Percentiles rank a stretch among this genome's conserved stretches.
Conservation (phyloP, 92 coral and sea anemone species). For the Montipora capitata region DNA sequence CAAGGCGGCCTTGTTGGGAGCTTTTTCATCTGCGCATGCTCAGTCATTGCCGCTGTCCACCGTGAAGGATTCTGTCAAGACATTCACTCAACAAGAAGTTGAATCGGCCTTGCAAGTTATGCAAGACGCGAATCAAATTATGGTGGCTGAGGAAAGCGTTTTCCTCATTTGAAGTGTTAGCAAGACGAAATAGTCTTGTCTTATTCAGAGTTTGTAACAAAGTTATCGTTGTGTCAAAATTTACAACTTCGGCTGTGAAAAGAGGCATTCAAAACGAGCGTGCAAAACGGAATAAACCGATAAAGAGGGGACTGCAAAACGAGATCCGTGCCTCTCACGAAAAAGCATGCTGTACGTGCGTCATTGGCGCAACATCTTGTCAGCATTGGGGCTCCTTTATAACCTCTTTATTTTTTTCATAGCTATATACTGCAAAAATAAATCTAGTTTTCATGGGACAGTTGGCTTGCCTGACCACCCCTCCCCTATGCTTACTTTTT, state of each 20-base stretch:
- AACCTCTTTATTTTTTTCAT: too few relatives aligned
- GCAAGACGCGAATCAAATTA: constrained; percentile 93
- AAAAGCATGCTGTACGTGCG: not conserved
- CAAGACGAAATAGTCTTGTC: not conserved
- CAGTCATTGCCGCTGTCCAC: constrained; percentile 86
- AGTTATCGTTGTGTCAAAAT: not conserved
- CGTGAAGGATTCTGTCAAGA: constrained; percentile 76
- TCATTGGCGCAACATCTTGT: not conserved
- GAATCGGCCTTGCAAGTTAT: constrained; percentile 85
- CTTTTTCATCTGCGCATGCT: constrained; percentile 89
- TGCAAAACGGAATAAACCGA: not conserved
- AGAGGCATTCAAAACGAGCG: not conserved
- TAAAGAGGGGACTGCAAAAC: not conserved
- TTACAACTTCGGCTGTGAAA: too few relatives aligned
- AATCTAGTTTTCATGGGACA: too few relatives aligned
- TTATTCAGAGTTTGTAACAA: not conserved
- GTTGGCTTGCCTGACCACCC: too few relatives aligned
- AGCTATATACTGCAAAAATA: too few relatives aligned
- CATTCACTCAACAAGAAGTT: constrained; percentile 84
- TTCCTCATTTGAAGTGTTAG: constrained; percentile 76
- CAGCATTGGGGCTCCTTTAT: too few relatives aligned
- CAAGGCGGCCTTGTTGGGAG: constrained; percentile 78
- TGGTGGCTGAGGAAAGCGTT: constrained; percentile 82
- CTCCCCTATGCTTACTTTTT: too few relatives aligned
- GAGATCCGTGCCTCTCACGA: not conserved